phyloP scores from a whole-genome alignment of 2,888 invertebrate genomes.

The Elmis aenea region DNA sequence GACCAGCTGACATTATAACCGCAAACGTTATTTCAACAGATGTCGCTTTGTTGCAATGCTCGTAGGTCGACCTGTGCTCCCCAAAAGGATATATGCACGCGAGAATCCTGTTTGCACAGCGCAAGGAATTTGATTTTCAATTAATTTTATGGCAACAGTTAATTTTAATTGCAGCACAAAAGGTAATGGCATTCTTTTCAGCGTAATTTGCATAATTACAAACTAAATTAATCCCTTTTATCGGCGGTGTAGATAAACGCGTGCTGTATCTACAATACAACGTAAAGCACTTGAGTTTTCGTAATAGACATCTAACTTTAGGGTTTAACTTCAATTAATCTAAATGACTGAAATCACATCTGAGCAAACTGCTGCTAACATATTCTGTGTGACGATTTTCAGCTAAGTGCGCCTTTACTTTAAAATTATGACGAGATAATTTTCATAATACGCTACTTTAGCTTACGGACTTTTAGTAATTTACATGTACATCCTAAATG shows the following conservation, averaged over 20 bases:
- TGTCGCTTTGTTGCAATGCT: slow-evolving; percentile 23
- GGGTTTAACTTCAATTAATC: slow-evolving; percentile 31
- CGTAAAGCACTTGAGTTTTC: slow-evolving; percentile 28
- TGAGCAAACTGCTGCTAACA: slow-evolving; percentile 26
- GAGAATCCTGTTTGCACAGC: too few species aligned
- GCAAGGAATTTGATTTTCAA: too few species aligned
- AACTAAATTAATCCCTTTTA: slow-evolving; percentile 30
- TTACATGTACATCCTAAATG: too few species aligned
- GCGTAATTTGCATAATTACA: slow-evolving; percentile 36
- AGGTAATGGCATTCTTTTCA: too few species aligned
- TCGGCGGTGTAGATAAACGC: slow-evolving; percentile 30
- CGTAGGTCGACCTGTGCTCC: too few species aligned
- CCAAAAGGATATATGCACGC: not conserved
- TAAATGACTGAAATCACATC: slow-evolving; percentile 29
- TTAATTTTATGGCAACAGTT: too few species aligned
- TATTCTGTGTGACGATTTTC: slow-evolving; percentile 29
- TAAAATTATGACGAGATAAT: slow-evolving; percentile 22
- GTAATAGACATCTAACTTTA: slow-evolving; percentile 25
- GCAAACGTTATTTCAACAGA: slow-evolving; percentile 26
- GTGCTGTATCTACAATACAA: slow-evolving; percentile 30
- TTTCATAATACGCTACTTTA: slow-evolving; percentile 19
- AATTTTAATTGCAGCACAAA: too few species aligned
- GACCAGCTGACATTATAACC: slow-evolving; percentile 26
- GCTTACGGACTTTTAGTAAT: slow-evolving; percentile 4
- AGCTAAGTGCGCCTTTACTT: slow-evolving; percentile 23